These are phyloP conservation scores for Orchesella cincta DNA, from an alignment of 1,140 invertebrate species.

Conservation along the genomic window DNA sequence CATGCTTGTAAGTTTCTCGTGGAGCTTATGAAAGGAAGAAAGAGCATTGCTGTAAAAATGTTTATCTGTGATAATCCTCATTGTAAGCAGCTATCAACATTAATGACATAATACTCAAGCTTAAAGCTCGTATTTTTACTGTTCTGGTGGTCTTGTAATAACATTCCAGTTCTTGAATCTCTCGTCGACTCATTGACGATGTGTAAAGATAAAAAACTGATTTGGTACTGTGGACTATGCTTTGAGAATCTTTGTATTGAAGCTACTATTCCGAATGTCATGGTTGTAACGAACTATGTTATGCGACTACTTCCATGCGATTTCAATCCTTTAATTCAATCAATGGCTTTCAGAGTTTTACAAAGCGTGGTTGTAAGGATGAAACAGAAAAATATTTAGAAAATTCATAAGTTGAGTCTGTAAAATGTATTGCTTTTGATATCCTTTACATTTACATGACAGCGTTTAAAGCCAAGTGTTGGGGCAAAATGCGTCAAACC, in stretches of 20 bases:
- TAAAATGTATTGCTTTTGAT: neutral
- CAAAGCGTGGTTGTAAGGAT: slow-evolving; percentile 1
- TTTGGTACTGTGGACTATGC: neutral
- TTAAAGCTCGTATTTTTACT: neutral
- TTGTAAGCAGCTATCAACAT: neutral
- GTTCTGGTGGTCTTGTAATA: neutral
- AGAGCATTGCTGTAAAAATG: slow-evolving; percentile 18
- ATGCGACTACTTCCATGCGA: slow-evolving; percentile 17
- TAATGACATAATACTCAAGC: no score
- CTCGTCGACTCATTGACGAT: slow-evolving; percentile 20
- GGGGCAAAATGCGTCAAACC: slow-evolving; percentile 16
- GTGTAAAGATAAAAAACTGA: slow-evolving; percentile 27
- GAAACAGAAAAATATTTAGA: no score
- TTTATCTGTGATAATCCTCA: slow-evolving; percentile 26
- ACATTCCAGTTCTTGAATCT: slow-evolving; percentile 13
- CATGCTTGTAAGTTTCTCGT: slow-evolving; percentile 25
- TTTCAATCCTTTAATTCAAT: slow-evolving; percentile 21
- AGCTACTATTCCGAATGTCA: neutral
- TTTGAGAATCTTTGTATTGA: slow-evolving; percentile 25
- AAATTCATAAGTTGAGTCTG: no score
- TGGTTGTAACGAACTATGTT: neutral
- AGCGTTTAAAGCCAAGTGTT: neutral
- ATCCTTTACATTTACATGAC: neutral
- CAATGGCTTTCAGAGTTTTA: slow-evolving; percentile 23
- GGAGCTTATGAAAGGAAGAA: slow-evolving; percentile 12